Evolutionary conservation across 35 echinoderm and acorn worm genomes (phyloP), one percentile per base, ranked within the genome.

Genomic region (Hemicentrotus pulcherrimus): DNA sequence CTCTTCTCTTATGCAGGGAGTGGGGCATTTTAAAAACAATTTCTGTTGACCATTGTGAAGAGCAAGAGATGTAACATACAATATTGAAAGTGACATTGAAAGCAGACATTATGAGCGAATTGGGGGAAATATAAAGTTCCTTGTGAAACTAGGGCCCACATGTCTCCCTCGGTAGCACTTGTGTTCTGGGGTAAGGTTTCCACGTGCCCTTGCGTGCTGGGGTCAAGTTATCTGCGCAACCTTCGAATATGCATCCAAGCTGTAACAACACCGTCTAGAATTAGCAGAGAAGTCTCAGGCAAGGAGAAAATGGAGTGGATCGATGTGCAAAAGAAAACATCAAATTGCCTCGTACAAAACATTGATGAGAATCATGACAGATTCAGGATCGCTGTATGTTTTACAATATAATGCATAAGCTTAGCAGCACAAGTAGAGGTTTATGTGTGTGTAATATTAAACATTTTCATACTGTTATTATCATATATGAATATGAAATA

Each of bases 221-320:
- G 88, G 88, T 90, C 88, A 90, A 33, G 46, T 90, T 90, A 90
- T 15, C 32, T 6, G 32, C 6, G 30, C 46, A 31, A 90, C 88
- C 88, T 90, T 90, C 12, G 46, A 90, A 90, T 90, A 90, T 90
- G 32, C 88, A 90, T 13, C 88, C 88, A 90, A 90, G 88, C 88
- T 90, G 88, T 90, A 46, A 90, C 88, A 90, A 90, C 88, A 90
- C 4, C 28, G 88, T 41, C 32, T 45, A 22, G n/a, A 90, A 90
- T 90, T 90, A 47, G 88, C 15, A 90, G 32, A 90, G 88, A 15
- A 41, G 16, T 15, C 32, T 33, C 32, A 24, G 88, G 88, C 31
- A 46, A 2, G 32, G 6, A 47, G 32, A 47, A 90, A 32, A 32
- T 15, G n/a, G 88, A 6, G 7, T 5, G 24, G 22, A 78, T 78